A percentile compares a stretch with the other conserved stretches of the same genome.
phyloP scores from a whole-genome alignment of 2,113 vertebrate species.

The Fulmarus glacialis region DNA sequence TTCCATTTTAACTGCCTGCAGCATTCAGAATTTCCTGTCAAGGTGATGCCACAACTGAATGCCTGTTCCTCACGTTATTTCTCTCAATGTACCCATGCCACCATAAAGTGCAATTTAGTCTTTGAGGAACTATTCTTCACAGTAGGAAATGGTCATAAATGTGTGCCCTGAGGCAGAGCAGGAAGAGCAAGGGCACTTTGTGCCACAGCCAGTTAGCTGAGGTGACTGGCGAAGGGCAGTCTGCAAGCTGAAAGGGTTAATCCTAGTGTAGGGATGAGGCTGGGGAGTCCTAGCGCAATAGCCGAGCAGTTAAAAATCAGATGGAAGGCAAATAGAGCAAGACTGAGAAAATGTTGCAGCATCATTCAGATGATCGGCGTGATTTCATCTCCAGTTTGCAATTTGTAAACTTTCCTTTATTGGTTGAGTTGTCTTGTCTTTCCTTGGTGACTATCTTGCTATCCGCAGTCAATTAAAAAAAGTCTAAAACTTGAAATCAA shows the following conservation, averaged over 20 bases:
- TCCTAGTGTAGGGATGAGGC: not conserved
- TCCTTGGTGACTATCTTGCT: not conserved
- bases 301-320: not conserved
- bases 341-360: not conserved
- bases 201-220: not conserved
- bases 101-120: not conserved
- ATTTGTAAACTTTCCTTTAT: not conserved
- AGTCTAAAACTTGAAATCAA: not conserved
- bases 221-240: not conserved
- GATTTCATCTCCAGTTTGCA: not conserved
- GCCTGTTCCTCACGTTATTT: not conserved
- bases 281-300: not conserved
- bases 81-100: not conserved
- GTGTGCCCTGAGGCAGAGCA: not conserved
- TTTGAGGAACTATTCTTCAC: not conserved
- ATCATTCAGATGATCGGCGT: not conserved
- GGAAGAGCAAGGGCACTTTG: not conserved
- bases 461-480: not conserved
- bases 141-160: not conserved
- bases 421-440: not conserved
- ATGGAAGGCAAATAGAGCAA: not conserved
- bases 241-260: not conserved
- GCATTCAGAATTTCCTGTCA: not conserved
- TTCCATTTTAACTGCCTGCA: not conserved
- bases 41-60: not conserved